Percentiles rank a stretch among this genome's conserved stretches.
These are phyloP conservation scores for Cheirogaleus major DNA, from an alignment of 2,797 vertebrate species.

Conservation along the genomic window DNA sequence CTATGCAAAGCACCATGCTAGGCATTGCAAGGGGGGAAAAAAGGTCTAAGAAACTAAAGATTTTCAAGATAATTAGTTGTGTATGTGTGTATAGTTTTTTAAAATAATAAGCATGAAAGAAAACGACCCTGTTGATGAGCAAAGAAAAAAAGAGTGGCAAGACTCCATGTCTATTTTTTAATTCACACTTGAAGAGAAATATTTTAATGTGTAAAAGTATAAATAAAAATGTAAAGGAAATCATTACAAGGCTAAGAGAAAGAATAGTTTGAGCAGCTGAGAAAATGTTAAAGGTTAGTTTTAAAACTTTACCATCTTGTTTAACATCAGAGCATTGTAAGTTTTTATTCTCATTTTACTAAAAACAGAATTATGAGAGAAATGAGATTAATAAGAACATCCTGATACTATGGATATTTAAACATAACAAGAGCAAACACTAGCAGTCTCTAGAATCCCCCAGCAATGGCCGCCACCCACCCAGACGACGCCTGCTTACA, in stretches of 20 bases:
- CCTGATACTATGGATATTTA: not conserved
- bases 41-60: constrained; percentile 8
- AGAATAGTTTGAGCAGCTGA: constrained; percentile 52
- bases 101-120: not conserved
- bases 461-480: not conserved
- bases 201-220: not conserved
- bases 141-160: constrained; percentile 6
- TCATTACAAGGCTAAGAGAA: constrained; percentile 38
- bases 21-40: not conserved
- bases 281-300: constrained; percentile 75
- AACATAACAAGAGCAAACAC: not conserved
- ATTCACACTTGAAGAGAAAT: constrained; percentile 13
- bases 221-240: constrained; percentile 34
- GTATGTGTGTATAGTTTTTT: not conserved
- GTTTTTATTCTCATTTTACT: constrained; percentile 52
- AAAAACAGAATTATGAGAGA: constrained; percentile 51
- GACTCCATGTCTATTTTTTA: not conserved
- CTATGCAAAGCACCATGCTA: constrained; percentile 72
- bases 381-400: constrained; percentile 12
- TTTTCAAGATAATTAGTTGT: constrained; percentile 16
- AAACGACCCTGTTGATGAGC: constrained; percentile 28
- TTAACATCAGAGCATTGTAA: constrained; percentile 49
- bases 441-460: not conserved
- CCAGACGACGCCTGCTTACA: not conserved
- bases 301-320: not conserved